phyloP scores from a whole-genome alignment of 92 coral and sea anemone species.

The Parazoanthus swiftii region DNA sequence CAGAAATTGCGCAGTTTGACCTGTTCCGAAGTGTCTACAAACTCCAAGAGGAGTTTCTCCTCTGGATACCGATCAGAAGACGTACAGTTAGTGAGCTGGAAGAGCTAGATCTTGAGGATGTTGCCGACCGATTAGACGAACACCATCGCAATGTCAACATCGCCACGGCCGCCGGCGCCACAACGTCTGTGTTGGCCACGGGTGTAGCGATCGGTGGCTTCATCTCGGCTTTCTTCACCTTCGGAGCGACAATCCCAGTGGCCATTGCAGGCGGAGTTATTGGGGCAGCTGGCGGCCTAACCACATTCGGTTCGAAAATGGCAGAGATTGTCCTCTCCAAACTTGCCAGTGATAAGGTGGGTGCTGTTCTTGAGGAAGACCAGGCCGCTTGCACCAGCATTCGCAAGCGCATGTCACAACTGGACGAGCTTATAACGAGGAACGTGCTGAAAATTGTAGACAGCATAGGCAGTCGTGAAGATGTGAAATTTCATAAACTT shows the following conservation, averaged over 20 bases:
- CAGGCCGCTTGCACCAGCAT: conserved; percentile 53
- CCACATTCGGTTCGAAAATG: conserved; percentile 67
- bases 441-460: conserved; percentile 56
- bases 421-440: conserved; percentile 45
- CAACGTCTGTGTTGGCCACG: conserved; percentile 62
- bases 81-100: conserved; percentile 59
- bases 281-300: conserved; percentile 67
- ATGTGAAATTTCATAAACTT: conserved; percentile 39
- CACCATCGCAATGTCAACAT: conserved; percentile 61
- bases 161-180: conserved; percentile 67
- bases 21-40: conserved; percentile 39
- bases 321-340: conserved; percentile 49
- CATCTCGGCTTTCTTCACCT: conserved; percentile 59
- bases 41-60: conserved; percentile 51
- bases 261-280: conserved; percentile 58
- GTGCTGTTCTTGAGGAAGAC: conserved; percentile 55
- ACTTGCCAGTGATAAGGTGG: conserved; percentile 53
- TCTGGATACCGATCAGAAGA: conserved; percentile 60
- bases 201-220: conserved; percentile 66
- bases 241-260: conserved; percentile 66
- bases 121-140: conserved; percentile 48
- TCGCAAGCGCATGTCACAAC: conserved; percentile 47
- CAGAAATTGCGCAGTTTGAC: conserved; percentile 52
- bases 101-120: conserved; percentile 53
- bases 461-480: conserved; percentile 15